A percentile compares a stretch with the other conserved stretches of the same genome.
Conservation (phyloP, 2,113 vertebrate species). For the Ardeotis arabs region DNA sequence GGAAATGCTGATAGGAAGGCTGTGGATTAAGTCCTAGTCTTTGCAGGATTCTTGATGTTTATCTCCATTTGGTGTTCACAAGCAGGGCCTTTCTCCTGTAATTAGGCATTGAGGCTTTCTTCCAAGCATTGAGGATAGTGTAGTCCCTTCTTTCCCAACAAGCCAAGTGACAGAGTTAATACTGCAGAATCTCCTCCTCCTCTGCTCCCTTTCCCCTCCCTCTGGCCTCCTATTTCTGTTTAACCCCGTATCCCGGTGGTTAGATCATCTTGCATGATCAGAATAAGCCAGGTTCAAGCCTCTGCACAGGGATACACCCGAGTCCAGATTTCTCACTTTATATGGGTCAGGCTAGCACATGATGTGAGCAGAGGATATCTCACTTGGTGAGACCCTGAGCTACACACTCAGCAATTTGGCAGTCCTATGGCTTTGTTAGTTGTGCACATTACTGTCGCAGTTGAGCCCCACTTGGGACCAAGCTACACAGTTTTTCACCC, state of each 20-base stretch:
- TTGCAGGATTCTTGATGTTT: background rate
- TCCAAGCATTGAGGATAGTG: background rate
- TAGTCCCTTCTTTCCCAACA: background rate
- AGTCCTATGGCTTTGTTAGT: background rate
- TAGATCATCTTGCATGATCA: background rate
- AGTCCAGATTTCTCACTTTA: background rate
- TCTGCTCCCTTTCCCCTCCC: background rate
- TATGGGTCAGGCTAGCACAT: background rate
- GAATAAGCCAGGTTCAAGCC: background rate
- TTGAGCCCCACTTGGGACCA: too few relatives aligned
- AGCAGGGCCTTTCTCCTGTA: background rate
- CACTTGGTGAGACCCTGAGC: background rate
- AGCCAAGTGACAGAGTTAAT: background rate
- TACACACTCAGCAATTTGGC: background rate
- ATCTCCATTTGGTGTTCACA: background rate
- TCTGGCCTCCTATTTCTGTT: background rate
- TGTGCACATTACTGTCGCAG: background rate
- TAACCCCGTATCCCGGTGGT: background rate
- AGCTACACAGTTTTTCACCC: too few relatives aligned
- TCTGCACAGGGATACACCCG: background rate
- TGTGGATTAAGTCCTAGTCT: background rate
- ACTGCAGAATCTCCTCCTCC: background rate
- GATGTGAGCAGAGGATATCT: background rate
- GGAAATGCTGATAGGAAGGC: background rate
- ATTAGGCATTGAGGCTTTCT: background rate